A percentile compares a stretch with the other conserved stretches of the same genome.
phyloP scores from a whole-genome alignment of 2,113 vertebrate genomes.

The Miniopterus natalensis region DNA sequence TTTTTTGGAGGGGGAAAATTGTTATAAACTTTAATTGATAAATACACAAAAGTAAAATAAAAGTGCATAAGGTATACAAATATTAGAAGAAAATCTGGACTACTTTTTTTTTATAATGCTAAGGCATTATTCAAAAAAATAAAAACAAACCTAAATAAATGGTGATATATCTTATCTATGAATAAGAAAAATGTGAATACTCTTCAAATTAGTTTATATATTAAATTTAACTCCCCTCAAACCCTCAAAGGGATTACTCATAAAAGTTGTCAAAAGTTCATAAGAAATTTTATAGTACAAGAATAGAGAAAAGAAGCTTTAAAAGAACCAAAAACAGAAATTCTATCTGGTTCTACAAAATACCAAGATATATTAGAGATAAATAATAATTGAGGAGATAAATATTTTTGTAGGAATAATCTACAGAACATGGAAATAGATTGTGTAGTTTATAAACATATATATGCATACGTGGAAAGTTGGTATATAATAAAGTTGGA shows the following conservation, averaged over 20 bases:
- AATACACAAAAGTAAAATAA: neutral
- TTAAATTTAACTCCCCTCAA: neutral
- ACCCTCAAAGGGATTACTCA: neutral
- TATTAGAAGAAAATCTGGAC: neutral
- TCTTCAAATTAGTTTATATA: neutral
- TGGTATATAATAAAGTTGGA: neutral
- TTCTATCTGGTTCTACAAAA: neutral
- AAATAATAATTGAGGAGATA: neutral
- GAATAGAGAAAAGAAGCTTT: neutral
- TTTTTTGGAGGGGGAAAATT: neutral
- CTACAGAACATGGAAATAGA: neutral
- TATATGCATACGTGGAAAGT: neutral
- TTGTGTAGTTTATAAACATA: neutral
- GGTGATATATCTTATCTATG: neutral
- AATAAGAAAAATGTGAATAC: neutral
- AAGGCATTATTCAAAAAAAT: neutral
- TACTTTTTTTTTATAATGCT: neutral
- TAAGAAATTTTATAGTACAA: neutral
- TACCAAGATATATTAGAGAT: neutral
- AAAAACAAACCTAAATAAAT: neutral
- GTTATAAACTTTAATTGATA: neutral
- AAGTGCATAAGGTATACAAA: neutral
- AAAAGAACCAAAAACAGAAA: neutral
- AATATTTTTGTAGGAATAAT: neutral
- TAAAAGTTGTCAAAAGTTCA: neutral